A percentile compares a stretch with the other conserved stretches of the same genome.
Evolutionary conservation across 1,140 invertebrate species (phyloP).

Genomic region (Drosophila arawakana): DNA sequence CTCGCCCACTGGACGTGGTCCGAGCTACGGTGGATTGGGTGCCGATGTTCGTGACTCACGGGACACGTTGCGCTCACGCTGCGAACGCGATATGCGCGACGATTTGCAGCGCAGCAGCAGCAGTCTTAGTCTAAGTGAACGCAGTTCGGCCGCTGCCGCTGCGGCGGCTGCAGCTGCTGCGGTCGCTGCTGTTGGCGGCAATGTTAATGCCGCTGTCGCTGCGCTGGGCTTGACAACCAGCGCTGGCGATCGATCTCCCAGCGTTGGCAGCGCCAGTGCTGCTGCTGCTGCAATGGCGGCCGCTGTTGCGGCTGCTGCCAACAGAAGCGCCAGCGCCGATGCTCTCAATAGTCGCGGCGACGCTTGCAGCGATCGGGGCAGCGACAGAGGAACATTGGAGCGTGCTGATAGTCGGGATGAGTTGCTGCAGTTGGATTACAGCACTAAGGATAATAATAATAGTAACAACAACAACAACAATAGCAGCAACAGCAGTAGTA

Average conservation of each 20-base stretch:
- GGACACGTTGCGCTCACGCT: constrained; percentile 70
- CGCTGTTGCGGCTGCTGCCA: constrained; percentile 73
- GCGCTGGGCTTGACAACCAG: constrained; percentile 72
- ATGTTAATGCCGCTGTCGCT: constrained; percentile 74
- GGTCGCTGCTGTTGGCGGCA: constrained; percentile 66
- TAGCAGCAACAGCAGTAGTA: constrained; percentile 49
- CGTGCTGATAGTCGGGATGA: constrained; percentile 83
- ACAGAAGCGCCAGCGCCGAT: constrained; percentile 73
- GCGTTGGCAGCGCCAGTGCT: constrained; percentile 74
- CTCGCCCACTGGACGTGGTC: constrained; percentile 75
- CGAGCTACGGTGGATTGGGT: constrained; percentile 58
- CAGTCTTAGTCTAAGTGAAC: constrained; percentile 77
- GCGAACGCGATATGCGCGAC: constrained; percentile 77
- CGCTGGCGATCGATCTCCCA: constrained; percentile 81
- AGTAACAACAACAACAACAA: constrained; percentile 59
- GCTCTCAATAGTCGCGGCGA: constrained; percentile 60
- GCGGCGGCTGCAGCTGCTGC: constrained; percentile 71
- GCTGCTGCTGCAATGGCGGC: constrained; percentile 74
- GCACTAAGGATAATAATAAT: constrained; percentile 81
- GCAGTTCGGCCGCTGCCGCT: constrained; percentile 71
- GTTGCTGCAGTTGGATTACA: constrained; percentile 80
- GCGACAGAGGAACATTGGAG: constrained; percentile 75
- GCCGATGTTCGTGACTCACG: constrained; percentile 71
- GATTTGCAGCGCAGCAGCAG: constrained; percentile 77
- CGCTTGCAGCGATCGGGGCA: constrained; percentile 76